These are phyloP conservation scores for Psittacula cyanocephala DNA, from an alignment of 2,113 vertebrate species.

Conservation along the genomic window DNA sequence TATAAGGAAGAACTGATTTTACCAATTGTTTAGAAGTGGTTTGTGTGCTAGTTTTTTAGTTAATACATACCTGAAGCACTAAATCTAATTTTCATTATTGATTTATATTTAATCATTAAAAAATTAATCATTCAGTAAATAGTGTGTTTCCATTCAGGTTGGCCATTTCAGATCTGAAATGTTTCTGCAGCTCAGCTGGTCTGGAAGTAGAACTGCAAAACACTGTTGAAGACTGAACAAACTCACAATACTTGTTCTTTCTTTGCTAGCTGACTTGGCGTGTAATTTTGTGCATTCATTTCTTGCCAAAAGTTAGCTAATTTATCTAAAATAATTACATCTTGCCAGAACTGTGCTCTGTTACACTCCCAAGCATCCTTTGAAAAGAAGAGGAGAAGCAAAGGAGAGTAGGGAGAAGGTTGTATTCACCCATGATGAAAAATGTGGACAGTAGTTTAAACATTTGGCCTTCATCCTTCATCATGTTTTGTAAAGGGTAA, in stretches of 20 bases:
- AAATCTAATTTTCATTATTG: background rate
- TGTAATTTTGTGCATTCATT: background rate
- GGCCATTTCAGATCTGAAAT: background rate
- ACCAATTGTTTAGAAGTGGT: background rate
- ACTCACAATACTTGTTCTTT: background rate
- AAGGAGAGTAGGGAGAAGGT: background rate
- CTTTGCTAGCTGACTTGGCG: background rate
- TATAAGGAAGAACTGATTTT: background rate
- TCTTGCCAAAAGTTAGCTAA: background rate
- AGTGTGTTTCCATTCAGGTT: background rate
- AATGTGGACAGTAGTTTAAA: background rate
- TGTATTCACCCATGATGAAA: background rate
- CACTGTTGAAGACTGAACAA: background rate
- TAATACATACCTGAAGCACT: background rate
- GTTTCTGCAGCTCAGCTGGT: background rate
- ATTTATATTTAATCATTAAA: background rate
- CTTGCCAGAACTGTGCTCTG: background rate
- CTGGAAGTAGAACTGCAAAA: background rate
- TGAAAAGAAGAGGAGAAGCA: background rate
- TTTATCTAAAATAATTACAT: constrained; percentile 15
- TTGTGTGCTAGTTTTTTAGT: background rate
- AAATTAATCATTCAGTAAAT: background rate
- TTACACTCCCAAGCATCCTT: background rate
- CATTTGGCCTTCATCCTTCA: background rate
- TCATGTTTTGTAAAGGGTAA: background rate